Evolutionary conservation across 2,888 invertebrate species (phyloP).

Genomic region (Pherbina coryleti): DNA sequence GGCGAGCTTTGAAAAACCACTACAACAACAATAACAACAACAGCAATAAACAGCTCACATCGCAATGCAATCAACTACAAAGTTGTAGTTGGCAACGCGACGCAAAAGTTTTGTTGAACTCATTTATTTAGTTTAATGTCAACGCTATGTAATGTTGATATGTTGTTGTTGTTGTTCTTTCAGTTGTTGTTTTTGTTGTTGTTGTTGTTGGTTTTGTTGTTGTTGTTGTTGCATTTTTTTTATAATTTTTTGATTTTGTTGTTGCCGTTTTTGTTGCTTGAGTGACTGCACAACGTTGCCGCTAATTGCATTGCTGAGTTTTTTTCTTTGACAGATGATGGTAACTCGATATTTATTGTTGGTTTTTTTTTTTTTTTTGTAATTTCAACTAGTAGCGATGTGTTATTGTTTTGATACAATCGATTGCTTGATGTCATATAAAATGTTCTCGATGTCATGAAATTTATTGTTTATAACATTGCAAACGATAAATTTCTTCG

Average conservation of each 20-base stretch:
- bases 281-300: background rate
- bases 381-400: no score
- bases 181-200: background rate
- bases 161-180: background rate
- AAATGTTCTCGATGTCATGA: no score
- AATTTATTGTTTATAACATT: no score
- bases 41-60: background rate
- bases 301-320: background rate
- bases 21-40: constrained; percentile 9
- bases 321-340: background rate
- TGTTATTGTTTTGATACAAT: no score
- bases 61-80: background rate
- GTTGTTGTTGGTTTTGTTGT: background rate
- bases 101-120: constrained; percentile 18
- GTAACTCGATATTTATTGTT: background rate
- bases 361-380: background rate
- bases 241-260: background rate
- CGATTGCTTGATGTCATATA: no score
- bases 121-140: constrained; percentile 12
- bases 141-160: background rate
- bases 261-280: background rate
- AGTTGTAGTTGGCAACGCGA: constrained; percentile 4
- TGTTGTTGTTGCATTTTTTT: background rate
- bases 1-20: background rate
- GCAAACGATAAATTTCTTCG: no score